Evolutionary conservation across 1,140 invertebrate species (phyloP), one percentile per base, ranked within the genome.

Genomic region (Mesaphorura yosii): DNA sequence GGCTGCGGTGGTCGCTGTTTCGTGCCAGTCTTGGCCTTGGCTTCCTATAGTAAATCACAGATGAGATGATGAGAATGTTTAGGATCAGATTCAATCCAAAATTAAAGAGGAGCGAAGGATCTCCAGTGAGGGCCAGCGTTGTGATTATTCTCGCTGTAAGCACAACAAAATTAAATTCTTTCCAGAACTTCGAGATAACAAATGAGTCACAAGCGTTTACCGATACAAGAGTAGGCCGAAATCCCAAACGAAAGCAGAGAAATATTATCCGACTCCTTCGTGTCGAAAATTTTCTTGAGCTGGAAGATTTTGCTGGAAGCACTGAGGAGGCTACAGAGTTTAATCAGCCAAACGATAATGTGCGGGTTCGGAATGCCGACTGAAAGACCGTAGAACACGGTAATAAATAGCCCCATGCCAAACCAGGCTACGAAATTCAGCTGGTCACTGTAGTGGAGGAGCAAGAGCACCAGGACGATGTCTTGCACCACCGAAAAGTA

Each of bases 121-220:
- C n/a, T n/a, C n/a, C n/a, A n/a, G n/a, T n/a, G n/a, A n/a, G n/a
- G n/a, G n/a, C n/a, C n/a, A n/a, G n/a, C n/a, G n/a, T n/a, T n/a
- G n/a, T n/a, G n/a, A n/a, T n/a, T n/a, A n/a, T n/a, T n/a, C n/a
- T n/a, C n/a, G n/a, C n/a, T n/a, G n/a, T n/a, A n/a, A n/a, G n/a
- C 62, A 31, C 53, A 56, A 10, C 57, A 37, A 1, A 62, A 59
- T 34, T 58, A 57, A 31, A 51, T 51, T 12, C 45, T 56, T 38
- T 27, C 41, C 56, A 55, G 59, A 37, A 65, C 58, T 27, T 54
- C 60, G 26, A 40, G 45, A 12, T 64, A 41, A 27, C 59, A 59
- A 4, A 64, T 51, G n/a, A 62, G 31, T 57, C 64, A 64, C 29
- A 59, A 63, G 7, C 52, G 54, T 17, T 62, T 62, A 1, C 62